Base-by-base conservation (phyloP, 2,888 invertebrate species). In the Dolichomitus sp. region DNA sequence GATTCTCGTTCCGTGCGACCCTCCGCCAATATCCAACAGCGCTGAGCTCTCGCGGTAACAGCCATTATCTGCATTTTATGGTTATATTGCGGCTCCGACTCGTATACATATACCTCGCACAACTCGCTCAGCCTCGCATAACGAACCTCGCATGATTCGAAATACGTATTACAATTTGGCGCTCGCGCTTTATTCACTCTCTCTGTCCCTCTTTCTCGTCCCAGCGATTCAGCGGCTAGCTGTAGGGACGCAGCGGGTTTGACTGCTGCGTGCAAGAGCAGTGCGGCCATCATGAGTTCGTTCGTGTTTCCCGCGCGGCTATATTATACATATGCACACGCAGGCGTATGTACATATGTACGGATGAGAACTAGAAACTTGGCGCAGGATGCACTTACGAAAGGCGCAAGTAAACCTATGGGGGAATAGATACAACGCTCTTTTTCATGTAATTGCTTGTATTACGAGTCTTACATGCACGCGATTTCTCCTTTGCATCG, bases 1-100 rank as follows among this genome's bases (percentile, higher is more conserved):
- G 68, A 77, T 87, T 88, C 80, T 61, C 74, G 66, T 70, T 86
- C 82, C 88, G 85, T 84, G 87, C 88, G 88, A 88, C 88, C 88
- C 88, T 89, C 87, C 87, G 69, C 69, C 83, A 77, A 83, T 80
- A 57, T 48, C 69, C 73, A 50, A 69, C 57, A 52, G 23, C 70
- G 74, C 57, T 70, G 81, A 82, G 83, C 70, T 87, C 89, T 84
- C 88, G 88, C 88, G 89, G 88, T 88, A 89, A 76, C 88, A 89
- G 89, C 91, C 90, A 93, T 93, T 93, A 93, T 92, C 93, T 92
- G 89, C 91, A 92, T 92, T 93, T 93, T 93, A 93, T 93, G 92
- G 92, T 91, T 93, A 92, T 93, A 93, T 92, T 92, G 92, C 93
- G 87, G 90, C 88, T 87, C 37, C 89, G 89, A 89, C 76, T 81